A percentile compares a stretch with the other conserved stretches of the same genome.
These are phyloP conservation scores for Nephila pilipes DNA, from an alignment of 1,140 invertebrate species.

Conservation along the genomic window DNA sequence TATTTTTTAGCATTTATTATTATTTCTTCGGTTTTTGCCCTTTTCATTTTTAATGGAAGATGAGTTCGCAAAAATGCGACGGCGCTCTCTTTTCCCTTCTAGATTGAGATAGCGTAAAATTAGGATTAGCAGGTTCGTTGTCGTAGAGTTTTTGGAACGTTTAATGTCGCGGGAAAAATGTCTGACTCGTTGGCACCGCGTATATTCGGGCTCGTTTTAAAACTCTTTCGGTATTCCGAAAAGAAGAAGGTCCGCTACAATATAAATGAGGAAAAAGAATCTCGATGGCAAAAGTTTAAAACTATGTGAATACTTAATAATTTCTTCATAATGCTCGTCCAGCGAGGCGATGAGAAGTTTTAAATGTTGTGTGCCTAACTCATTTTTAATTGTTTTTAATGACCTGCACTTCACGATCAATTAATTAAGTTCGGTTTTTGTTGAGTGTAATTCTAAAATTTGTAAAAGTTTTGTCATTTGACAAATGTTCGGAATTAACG, in stretches of 20 bases:
- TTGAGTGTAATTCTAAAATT: neutral
- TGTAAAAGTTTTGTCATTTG: slow-evolving; percentile 11
- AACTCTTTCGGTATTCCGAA: slow-evolving; percentile 56
- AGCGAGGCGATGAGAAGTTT: neutral
- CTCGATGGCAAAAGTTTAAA: slow-evolving; percentile 34
- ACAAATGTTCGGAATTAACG: neutral
- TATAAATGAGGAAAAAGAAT: slow-evolving; percentile 62
- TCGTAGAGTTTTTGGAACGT: slow-evolving; percentile 7
- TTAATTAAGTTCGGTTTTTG: slow-evolving; percentile 38
- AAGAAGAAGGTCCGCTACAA: neutral
- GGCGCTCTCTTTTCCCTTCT: neutral
- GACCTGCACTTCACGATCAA: slow-evolving; percentile 20
- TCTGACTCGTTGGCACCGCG: slow-evolving; percentile 20
- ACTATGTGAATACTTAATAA: slow-evolving; percentile 65
- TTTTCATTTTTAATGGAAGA: slow-evolving; percentile 48
- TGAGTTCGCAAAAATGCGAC: slow-evolving; percentile 12
- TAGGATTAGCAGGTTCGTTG: slow-evolving; percentile 5
- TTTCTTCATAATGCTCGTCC: slow-evolving; percentile 53
- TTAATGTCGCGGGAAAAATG: slow-evolving; percentile 48
- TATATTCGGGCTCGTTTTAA: slow-evolving; percentile 54
- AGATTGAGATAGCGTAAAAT: slow-evolving; percentile 6
- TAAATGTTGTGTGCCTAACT: neutral
- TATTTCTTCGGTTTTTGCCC: slow-evolving; percentile 6
- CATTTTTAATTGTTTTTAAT: slow-evolving; percentile 26
- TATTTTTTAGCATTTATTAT: slow-evolving; percentile 12